Conservation (phyloP, 2,797 vertebrate species). For the Semaprochilodus insignis region DNA sequence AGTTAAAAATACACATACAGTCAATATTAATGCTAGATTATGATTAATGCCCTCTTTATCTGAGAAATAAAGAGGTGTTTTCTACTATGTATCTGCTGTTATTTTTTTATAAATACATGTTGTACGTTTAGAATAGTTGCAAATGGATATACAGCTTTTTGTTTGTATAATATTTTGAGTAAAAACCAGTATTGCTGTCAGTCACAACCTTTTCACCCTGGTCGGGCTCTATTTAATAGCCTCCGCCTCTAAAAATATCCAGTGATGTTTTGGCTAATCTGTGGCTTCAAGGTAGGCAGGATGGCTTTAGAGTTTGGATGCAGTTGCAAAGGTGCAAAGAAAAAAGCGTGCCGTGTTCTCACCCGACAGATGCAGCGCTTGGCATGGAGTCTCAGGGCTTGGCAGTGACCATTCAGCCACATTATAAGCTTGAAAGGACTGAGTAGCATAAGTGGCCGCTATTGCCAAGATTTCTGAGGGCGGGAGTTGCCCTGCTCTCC, state of each 20-base stretch:
- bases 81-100: too few relatives aligned
- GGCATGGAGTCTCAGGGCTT: slow-evolving; percentile 76
- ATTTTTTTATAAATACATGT: too few relatives aligned
- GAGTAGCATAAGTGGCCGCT: slow-evolving; percentile 61
- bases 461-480: slow-evolving; percentile 68
- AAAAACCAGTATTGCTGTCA: background rate
- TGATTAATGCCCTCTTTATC: too few relatives aligned
- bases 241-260: slow-evolving; percentile 14
- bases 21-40: too few relatives aligned
- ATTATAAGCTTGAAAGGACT: slow-evolving; percentile 70
- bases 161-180: too few relatives aligned
- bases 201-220: background rate
- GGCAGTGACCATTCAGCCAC: slow-evolving; percentile 78
- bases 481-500: slow-evolving; percentile 48
- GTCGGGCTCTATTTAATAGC: background rate
- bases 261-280: slow-evolving; percentile 68
- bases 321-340: slow-evolving; percentile 74
- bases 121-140: too few relatives aligned
- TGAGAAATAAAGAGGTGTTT: too few relatives aligned
- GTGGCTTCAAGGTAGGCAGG: slow-evolving; percentile 70
- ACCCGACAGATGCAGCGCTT: slow-evolving; percentile 84
- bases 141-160: too few relatives aligned
- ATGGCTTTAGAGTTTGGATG: slow-evolving; percentile 75
- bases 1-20: too few relatives aligned
- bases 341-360: slow-evolving; percentile 77